Base-by-base conservation (phyloP, 2,113 vertebrate species). In the Cisticola juncidis region DNA sequence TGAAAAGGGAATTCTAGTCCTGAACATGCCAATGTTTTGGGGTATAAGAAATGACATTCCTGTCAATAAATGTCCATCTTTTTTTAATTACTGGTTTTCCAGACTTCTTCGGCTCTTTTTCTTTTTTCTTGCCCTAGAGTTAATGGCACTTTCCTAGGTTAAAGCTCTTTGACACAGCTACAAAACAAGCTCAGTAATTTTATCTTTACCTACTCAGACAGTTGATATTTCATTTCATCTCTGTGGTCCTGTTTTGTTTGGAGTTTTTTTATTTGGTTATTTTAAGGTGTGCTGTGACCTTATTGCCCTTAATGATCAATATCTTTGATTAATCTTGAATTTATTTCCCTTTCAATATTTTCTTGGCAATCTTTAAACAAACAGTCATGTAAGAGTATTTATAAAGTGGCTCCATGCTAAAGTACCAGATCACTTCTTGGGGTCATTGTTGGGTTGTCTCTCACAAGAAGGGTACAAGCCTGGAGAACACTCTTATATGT, bases 51-150 rank as follows among this genome's bases (percentile, higher is more conserved):
- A 60, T 56, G 0, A 17, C 5, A 42, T 58, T 7, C 56, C 26
- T 71, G 29, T n/a, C 17, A 44, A 42, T 64, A 50, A 35, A 21
- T n/a, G 14, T 29, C 21, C 14, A 16, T 68, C 8, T 53, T 56
- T 70, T 71, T 54, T 47, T 6, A 26, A 38, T 77, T 70, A 29
- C 7, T 60, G 6, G 9, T 81, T 73, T 91, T 54, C 31, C 16
- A 53, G 29, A 12, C 9, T 72, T 76, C 14, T 57, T 89, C 89
- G 12, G 1, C 8, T 36, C 20, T 77, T 51, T n/a, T 3, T 33
- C 4, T 28, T 69, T 19, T 9, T 20, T 7, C 12, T 19, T 2
- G 1, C 7, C 17, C 36, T 25, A 2, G 3, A 35, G 9, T 45
- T 81, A 76, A 58, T 38, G 35, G 1, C 9, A 28, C 6, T 60